phyloP scores from a whole-genome alignment of 2,113 vertebrate species.

The Triplophysa dalaica region DNA sequence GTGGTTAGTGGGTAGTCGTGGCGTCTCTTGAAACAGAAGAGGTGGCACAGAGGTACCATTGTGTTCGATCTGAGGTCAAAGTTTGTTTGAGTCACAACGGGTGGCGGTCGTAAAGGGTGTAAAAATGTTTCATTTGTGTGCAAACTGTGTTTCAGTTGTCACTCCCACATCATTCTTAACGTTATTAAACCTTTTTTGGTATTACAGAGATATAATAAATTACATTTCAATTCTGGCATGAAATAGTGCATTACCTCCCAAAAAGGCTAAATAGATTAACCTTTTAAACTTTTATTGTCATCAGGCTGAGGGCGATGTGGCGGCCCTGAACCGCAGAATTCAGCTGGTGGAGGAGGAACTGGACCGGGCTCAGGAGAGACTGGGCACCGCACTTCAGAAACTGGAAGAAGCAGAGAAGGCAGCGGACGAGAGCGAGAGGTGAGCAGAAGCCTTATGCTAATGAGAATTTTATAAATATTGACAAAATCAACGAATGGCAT shows the following conservation, averaged over 20 bases:
- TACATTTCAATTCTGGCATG: background rate
- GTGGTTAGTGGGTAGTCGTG: background rate
- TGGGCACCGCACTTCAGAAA: constrained; percentile 92
- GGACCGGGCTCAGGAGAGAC: constrained; percentile 93
- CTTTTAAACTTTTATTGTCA: constrained; percentile 13
- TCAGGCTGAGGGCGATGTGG: constrained; percentile 95
- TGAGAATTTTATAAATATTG: background rate
- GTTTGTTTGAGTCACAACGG: constrained; percentile 27
- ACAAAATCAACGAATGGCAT: background rate
- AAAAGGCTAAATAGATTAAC: background rate
- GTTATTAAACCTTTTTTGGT: background rate
- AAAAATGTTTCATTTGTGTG: constrained; percentile 30
- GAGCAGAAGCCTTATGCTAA: constrained; percentile 7
- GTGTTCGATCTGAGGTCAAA: constrained; percentile 25
- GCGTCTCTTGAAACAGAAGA: constrained; percentile 11
- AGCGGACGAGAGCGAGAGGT: constrained; percentile 98
- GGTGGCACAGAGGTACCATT: constrained; percentile 32
- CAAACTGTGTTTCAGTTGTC: background rate
- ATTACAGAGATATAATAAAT: background rate
- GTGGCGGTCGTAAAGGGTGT: background rate
- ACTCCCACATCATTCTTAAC: background rate
- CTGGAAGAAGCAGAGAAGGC: constrained; percentile 98
- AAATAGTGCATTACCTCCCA: background rate
- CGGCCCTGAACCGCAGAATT: constrained; percentile 92
- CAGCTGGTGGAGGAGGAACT: constrained; percentile 98